These are phyloP conservation scores for Glaucidium brasilianum DNA, from an alignment of 2,113 vertebrate genomes.

Conservation along the genomic window DNA sequence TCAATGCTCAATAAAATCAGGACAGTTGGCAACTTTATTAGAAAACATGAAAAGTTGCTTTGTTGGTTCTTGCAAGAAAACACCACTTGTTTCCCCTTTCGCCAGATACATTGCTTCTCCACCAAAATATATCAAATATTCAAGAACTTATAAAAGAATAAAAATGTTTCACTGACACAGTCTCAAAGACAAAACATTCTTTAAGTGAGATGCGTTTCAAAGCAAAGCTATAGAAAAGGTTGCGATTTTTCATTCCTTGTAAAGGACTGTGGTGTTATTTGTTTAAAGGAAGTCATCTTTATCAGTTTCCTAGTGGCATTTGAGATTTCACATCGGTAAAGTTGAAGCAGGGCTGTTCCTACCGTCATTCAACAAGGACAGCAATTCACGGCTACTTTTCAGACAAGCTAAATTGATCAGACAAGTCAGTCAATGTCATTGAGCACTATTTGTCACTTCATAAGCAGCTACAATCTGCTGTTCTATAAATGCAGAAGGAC, in stretches of 20 bases:
- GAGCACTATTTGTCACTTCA: constrained; percentile 82
- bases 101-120: background rate
- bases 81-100: background rate
- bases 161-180: background rate
- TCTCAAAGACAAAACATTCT: background rate
- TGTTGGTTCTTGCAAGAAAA: background rate
- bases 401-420: constrained; percentile 89
- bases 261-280: background rate
- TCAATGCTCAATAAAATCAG: background rate
- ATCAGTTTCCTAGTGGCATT: background rate
- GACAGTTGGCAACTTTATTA: background rate
- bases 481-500: constrained; percentile 79
- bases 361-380: constrained; percentile 69
- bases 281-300: background rate
- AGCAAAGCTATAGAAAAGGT: background rate
- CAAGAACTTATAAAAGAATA: background rate
- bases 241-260: background rate
- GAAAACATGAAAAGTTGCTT: background rate
- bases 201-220: background rate
- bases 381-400: constrained; percentile 75
- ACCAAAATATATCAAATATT: background rate
- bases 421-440: constrained; percentile 89
- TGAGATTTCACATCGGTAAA: background rate
- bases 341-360: constrained; percentile 58
- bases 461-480: constrained; percentile 79